Evolutionary conservation across 1,140 invertebrate species (phyloP).

Genomic region (Mizuhopecten yessoensis): DNA sequence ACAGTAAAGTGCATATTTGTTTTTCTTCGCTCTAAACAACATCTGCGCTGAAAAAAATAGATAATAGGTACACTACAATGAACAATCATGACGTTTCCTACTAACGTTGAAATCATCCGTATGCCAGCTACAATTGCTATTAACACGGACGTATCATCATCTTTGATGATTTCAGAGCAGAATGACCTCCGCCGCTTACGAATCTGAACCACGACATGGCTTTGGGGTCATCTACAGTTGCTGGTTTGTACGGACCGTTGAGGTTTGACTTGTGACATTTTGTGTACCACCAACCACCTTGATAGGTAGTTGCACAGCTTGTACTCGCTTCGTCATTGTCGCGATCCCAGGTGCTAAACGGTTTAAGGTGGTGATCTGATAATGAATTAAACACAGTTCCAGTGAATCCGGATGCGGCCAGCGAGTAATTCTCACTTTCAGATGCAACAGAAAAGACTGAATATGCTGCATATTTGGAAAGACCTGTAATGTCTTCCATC

Average conservation of each 20-base stretch:
- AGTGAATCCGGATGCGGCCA: background rate
- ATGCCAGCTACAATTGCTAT: too few relatives aligned
- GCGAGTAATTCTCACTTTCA: background rate
- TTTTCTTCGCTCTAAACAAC: too few relatives aligned
- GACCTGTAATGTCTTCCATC: background rate
- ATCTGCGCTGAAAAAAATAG: too few relatives aligned
- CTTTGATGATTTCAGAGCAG: background rate
- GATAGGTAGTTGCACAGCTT: background rate
- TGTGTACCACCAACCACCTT: background rate
- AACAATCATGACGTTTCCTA: too few relatives aligned
- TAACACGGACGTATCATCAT: slow-evolving; percentile 19
- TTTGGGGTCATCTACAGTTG: background rate
- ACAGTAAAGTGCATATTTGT: too few relatives aligned
- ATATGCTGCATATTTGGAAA: background rate
- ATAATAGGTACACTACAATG: too few relatives aligned
- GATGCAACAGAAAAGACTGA: background rate
- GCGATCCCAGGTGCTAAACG: background rate
- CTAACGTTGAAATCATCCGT: too few relatives aligned
- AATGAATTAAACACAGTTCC: background rate
- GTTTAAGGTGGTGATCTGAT: background rate
- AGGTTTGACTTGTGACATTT: background rate
- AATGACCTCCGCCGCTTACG: background rate
- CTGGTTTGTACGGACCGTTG: background rate
- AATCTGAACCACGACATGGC: background rate
- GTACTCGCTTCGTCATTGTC: background rate